Conservation (phyloP, 1,140 invertebrate species). For the Scaptomyza montana region DNA sequence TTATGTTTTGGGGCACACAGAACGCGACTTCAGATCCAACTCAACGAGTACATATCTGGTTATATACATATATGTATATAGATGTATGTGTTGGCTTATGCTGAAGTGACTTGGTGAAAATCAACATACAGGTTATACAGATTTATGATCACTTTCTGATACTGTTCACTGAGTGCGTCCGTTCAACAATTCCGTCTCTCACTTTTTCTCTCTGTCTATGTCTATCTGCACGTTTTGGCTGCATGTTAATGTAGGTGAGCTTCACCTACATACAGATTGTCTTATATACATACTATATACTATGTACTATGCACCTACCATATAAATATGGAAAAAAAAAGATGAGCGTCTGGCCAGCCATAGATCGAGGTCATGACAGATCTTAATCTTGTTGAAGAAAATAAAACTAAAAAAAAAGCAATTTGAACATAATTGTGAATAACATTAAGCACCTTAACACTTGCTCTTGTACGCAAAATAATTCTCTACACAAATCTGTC, state of each 20-base stretch:
- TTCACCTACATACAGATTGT: not conserved
- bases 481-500: too few relatives aligned
- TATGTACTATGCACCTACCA: not conserved
- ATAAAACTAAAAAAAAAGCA: not conserved
- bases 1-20: slow-evolving; percentile 31
- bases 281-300: not conserved
- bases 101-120: slow-evolving; percentile 59
- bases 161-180: slow-evolving; percentile 40
- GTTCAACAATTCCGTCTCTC: slow-evolving; percentile 10
- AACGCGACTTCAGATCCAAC: slow-evolving; percentile 23
- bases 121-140: slow-evolving; percentile 73
- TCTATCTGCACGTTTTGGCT: not conserved
- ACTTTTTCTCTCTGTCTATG: not conserved
- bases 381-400: slow-evolving; percentile 1
- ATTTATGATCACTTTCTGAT: slow-evolving; percentile 77
- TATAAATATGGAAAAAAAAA: not conserved
- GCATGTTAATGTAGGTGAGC: slow-evolving; percentile 29
- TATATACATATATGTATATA: slow-evolving; percentile 1
- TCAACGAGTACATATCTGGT: slow-evolving; percentile 15
- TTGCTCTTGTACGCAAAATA: too few relatives aligned
- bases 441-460: too few relatives aligned
- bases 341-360: slow-evolving; percentile 8
- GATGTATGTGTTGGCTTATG: slow-evolving; percentile 6
- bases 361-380: slow-evolving; percentile 25
- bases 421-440: not conserved